These are phyloP conservation scores for Xyliphius kryptos DNA, from an alignment of 2,113 vertebrate species.

Conservation along the genomic window DNA sequence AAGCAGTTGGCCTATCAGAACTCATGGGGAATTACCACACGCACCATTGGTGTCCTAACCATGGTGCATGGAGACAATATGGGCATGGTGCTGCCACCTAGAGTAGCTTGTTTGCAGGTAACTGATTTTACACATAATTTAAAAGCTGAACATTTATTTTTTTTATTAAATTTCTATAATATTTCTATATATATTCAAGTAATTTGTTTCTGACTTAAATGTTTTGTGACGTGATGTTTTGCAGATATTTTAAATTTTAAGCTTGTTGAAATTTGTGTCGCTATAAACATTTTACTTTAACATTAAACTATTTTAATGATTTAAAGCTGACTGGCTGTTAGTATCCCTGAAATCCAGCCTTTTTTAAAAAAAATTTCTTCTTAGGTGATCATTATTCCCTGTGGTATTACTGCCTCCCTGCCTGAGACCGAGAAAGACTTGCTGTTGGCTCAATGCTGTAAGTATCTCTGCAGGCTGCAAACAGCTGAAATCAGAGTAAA, in stretches of 20 bases:
- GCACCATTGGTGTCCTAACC: constrained; percentile 91
- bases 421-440: constrained; percentile 79
- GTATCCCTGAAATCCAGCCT: not conserved
- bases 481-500: constrained; percentile 68
- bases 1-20: constrained; percentile 94
- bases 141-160: too few species aligned
- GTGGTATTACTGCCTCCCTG: constrained; percentile 85
- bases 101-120: constrained; percentile 90
- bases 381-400: constrained; percentile 91
- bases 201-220: too few species aligned
- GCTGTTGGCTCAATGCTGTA: constrained; percentile 76
- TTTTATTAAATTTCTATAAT: too few species aligned
- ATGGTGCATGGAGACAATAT: constrained; percentile 98
- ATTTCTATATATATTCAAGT: too few species aligned
- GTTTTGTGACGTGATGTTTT: too few species aligned
- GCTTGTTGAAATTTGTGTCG: too few species aligned
- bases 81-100: constrained; percentile 87
- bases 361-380: not conserved
- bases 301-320: too few species aligned
- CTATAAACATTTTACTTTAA: too few species aligned
- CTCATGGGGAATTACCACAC: constrained; percentile 94
- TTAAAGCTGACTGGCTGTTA: too few species aligned
- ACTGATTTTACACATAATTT: too few species aligned
- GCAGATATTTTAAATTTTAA: too few species aligned
- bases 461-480: constrained; percentile 71